Evolutionary conservation across 2,113 vertebrate genomes (phyloP), one percentile per base, ranked within the genome.

Genomic region (Saguinus midas): DNA sequence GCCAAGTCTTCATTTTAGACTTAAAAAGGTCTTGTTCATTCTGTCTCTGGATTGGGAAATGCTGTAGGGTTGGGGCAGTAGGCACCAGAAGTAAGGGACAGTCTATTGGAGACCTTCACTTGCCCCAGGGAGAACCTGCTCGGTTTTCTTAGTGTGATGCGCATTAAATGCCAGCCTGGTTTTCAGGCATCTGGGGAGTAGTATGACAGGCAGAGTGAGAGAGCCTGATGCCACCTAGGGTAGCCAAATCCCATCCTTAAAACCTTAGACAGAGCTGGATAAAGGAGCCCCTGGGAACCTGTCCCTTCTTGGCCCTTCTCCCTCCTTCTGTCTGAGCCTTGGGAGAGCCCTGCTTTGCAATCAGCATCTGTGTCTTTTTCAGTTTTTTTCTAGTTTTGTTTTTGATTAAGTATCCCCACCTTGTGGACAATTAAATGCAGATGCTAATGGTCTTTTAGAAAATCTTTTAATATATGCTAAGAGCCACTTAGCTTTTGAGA

Each of bases 361-460:
- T 90, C 72, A 82, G 52, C 73, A 95, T 94, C 96, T 98, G 92
- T 93, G 75, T 89, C 89, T 87, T 92, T 96, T 93, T 84, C 90
- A 82, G 55, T 94, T 96, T 64, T 91, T 91, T 57, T 78, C 52
- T 75, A 25, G 40, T 58, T 97, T 90, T 97, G 95, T 97, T 96
- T 87, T 97, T 96, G 98, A 97, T 98, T 97, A 98, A 97, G 96
- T 90, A 94, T 98, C 95, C 6, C 95, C 97, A 97, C 96, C 97
- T 97, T 92, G 91, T 96, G 48, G 96, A 97, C 61, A 70, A 96
- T 97, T 97, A 98, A 98, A 96, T 93, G 68, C 61, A 95, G 37
- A 1, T 70, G 96, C 96, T 98, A 98, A 98, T 98, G 96, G 97
- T 88, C 96, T 97, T 98, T 96, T 96, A 21, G 92, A 96, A 87